These are phyloP conservation scores for Chorisops tibialis DNA, from an alignment of 2,888 invertebrate species.

Conservation along the genomic window DNA sequence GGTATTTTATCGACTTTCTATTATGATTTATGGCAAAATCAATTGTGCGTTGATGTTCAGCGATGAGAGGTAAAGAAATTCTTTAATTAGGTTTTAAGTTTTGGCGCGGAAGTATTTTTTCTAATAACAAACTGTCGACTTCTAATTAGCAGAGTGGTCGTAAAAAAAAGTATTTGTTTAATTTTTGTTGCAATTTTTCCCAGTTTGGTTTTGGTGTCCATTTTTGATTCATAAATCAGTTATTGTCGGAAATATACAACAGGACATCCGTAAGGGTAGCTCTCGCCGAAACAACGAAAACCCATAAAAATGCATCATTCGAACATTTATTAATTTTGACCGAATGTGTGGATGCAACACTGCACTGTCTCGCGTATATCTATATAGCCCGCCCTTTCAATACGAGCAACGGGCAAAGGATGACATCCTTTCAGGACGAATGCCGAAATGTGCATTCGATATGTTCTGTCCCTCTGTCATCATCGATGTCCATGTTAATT, in stretches of 20 bases:
- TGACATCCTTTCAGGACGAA: neutral
- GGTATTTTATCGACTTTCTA: slow-evolving; percentile 22
- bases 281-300: slow-evolving; percentile 47
- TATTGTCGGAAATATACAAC: slow-evolving; percentile 29
- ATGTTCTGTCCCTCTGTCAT: slow-evolving; percentile 17
- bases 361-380: neutral
- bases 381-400: too few species aligned
- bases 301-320: slow-evolving; percentile 52
- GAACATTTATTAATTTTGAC: slow-evolving; percentile 34
- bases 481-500: slow-evolving; percentile 16
- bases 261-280: slow-evolving; percentile 29
- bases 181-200: neutral
- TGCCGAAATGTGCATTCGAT: slow-evolving; percentile 14
- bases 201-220: neutral
- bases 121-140: neutral
- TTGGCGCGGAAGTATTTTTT: too few species aligned
- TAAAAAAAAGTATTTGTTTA: too few species aligned
- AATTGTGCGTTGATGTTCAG: slow-evolving; percentile 20
- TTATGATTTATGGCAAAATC: slow-evolving; percentile 23
- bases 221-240: slow-evolving; percentile 30
- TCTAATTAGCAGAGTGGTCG: slow-evolving; percentile 22
- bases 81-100: slow-evolving; percentile 16
- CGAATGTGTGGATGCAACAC: slow-evolving; percentile 31
- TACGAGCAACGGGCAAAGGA: too few species aligned
- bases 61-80: slow-evolving; percentile 18